Evolutionary conservation across 2,888 invertebrate species (phyloP).

Genomic region (Dolichopus griseipennis): DNA sequence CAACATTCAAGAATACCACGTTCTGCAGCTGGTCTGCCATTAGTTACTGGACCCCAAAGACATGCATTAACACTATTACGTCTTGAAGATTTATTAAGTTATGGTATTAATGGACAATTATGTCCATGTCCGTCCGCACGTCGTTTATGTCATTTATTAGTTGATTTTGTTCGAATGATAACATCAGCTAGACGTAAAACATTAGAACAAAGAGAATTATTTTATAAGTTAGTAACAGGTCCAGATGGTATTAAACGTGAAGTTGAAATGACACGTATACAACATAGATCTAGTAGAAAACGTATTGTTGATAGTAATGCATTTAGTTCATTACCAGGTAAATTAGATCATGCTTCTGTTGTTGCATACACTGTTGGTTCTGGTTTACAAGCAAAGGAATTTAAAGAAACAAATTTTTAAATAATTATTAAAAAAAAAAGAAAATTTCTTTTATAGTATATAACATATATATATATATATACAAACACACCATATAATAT

Average conservation of each 20-base stretch:
- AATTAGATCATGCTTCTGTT: constrained; percentile 79
- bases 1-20: constrained; percentile 25
- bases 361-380: constrained; percentile 70
- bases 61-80: constrained; percentile 65
- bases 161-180: constrained; percentile 69
- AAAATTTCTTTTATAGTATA: no score
- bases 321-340: constrained; percentile 65
- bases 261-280: constrained; percentile 52
- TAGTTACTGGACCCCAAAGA: constrained; percentile 64
- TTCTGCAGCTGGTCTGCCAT: constrained; percentile 51
- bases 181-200: constrained; percentile 75
- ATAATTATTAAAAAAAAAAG: neutral
- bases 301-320: constrained; percentile 64
- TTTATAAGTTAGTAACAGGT: constrained; percentile 52
- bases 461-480: no score
- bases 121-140: constrained; percentile 54
- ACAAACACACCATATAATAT: no score
- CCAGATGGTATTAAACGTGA: constrained; percentile 46
- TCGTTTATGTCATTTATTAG: constrained; percentile 59
- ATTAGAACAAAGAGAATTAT: constrained; percentile 71
- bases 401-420: constrained; percentile 41
- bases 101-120: constrained; percentile 57
- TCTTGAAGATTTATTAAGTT: constrained; percentile 63
- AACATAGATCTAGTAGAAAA: constrained; percentile 59
- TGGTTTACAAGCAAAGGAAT: constrained; percentile 37